phyloP scores from a whole-genome alignment of 2,113 vertebrate species.

The Corapipo altera region DNA sequence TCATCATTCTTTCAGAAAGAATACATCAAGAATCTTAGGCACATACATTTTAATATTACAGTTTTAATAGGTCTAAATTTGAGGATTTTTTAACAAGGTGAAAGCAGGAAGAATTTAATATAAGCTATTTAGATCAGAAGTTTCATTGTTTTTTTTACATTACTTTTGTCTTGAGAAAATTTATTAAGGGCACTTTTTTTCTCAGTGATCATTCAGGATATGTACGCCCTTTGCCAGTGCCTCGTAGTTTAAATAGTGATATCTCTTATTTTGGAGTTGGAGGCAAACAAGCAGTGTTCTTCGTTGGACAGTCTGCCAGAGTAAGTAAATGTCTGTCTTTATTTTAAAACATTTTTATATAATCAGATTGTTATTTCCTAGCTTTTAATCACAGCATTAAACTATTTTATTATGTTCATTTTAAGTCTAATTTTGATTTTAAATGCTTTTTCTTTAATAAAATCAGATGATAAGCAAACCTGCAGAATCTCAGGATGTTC shows the following conservation, averaged over 20 bases:
- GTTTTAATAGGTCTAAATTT: background rate
- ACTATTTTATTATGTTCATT: background rate
- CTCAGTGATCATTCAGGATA: conserved; percentile 82
- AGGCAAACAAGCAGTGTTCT: conserved; percentile 95
- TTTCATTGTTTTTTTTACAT: background rate
- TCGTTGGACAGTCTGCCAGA: conserved; percentile 87
- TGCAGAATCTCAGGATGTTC: conserved; percentile 83
- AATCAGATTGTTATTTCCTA: background rate
- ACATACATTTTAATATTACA: background rate
- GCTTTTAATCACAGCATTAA: background rate
- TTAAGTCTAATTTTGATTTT: background rate
- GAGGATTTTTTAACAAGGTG: background rate
- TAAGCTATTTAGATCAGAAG: background rate
- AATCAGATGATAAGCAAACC: conserved; percentile 92
- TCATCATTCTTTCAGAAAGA: background rate
- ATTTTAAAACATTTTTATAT: background rate
- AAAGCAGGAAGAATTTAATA: background rate
- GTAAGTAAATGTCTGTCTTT: conserved; percentile 71
- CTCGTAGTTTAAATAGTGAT: conserved; percentile 93
- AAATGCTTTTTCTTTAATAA: conserved; percentile 26
- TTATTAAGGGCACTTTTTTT: background rate
- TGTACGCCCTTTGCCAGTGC: conserved; percentile 80
- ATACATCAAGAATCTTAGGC: background rate
- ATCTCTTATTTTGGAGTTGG: conserved; percentile 97
- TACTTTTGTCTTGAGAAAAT: background rate